A percentile compares a stretch with the other conserved stretches of the same genome.
phyloP scores from a whole-genome alignment of 2,797 vertebrate species.

The Apodemus agrarius region DNA sequence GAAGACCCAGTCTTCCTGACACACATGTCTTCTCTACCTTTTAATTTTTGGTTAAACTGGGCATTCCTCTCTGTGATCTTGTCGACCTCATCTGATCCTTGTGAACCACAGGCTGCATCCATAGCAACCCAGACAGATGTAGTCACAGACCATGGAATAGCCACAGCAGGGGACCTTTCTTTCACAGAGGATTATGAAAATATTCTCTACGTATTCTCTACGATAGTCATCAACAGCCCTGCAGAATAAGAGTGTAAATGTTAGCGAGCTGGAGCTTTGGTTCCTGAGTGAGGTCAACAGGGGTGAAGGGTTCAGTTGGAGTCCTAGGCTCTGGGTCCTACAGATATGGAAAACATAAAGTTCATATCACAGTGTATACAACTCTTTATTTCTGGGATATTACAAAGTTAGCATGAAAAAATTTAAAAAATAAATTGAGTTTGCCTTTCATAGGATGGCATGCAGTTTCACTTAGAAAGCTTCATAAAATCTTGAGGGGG shows the following conservation, averaged over 20 bases:
- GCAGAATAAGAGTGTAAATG: not conserved
- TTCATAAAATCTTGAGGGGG: conserved; percentile 61
- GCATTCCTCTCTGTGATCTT: not conserved
- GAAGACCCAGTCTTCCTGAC: not conserved
- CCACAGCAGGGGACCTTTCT: not conserved
- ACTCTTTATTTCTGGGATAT: conserved; percentile 19
- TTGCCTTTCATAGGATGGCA: not conserved
- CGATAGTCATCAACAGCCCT: conserved; percentile 1
- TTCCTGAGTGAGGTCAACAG: not conserved
- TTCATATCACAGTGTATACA: not conserved
- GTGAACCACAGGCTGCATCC: not conserved
- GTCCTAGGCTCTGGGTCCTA: not conserved
- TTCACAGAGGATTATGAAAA: not conserved
- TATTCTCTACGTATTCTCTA: not conserved
- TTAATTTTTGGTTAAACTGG: not conserved
- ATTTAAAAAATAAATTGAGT: conserved; percentile 41
- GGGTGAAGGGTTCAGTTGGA: not conserved
- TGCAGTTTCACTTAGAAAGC: conserved; percentile 54
- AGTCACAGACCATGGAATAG: not conserved
- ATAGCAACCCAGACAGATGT: not conserved
- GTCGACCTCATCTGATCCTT: not conserved
- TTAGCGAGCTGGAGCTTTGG: not conserved
- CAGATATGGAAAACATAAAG: not conserved
- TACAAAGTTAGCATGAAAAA: conserved; percentile 3
- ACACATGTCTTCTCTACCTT: not conserved